These are phyloP conservation scores for Cephalopterus ornatus DNA, from an alignment of 2,113 vertebrate genomes.

Conservation along the genomic window DNA sequence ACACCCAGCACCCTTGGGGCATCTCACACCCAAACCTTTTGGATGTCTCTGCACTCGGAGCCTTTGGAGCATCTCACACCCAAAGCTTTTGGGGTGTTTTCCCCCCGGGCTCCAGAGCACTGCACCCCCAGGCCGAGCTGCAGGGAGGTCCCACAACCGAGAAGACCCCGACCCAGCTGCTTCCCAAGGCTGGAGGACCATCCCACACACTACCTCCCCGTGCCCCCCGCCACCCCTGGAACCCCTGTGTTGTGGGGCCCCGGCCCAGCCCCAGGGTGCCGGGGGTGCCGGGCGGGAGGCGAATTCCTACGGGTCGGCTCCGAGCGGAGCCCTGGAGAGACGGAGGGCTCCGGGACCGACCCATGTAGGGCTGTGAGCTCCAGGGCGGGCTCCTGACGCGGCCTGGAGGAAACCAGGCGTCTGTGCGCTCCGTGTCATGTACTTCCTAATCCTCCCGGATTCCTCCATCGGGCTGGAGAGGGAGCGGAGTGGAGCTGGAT, in stretches of 20 bases:
- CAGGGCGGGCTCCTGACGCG: conserved; percentile 64
- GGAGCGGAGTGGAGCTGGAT: conserved; percentile 27
- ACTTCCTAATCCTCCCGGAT: conserved; percentile 66
- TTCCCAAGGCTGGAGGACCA: neutral
- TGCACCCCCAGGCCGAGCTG: neutral
- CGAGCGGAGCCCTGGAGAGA: neutral
- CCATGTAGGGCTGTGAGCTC: conserved; percentile 66
- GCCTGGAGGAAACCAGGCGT: conserved; percentile 47
- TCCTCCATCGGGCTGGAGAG: conserved; percentile 51
- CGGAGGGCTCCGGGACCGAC: conserved; percentile 35
- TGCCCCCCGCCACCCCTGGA: neutral
- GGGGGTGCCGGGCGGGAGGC: neutral
- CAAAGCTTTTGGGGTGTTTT: neutral
- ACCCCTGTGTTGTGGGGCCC: neutral
- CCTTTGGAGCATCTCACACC: neutral
- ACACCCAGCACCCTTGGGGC: neutral
- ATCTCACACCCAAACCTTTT: neutral
- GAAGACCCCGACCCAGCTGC: neutral
- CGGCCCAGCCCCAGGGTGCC: neutral
- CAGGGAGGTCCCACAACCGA: accelerated
- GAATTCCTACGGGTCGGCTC: conserved; percentile 28
- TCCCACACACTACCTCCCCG: neutral
- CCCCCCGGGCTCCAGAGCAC: neutral
- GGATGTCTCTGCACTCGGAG: neutral
- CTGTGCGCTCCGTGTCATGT: conserved; percentile 57